Percentiles rank a stretch among this genome's conserved stretches.
phyloP scores from a whole-genome alignment of 2,113 vertebrate genomes.

The Vireo altiloquus region DNA sequence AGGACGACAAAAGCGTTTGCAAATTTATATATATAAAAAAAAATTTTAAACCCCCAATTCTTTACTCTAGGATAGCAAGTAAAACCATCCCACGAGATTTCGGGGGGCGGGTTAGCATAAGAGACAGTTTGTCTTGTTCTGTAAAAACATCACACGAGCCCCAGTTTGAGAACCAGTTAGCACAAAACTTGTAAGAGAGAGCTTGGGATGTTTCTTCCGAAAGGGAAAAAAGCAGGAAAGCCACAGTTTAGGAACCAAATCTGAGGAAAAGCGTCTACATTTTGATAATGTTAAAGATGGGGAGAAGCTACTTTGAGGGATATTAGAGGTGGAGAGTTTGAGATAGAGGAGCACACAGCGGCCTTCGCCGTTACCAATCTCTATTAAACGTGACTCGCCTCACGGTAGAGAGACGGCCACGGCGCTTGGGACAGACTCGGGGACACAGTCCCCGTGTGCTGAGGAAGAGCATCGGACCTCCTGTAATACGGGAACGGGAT shows the following conservation, averaged over 20 bases:
- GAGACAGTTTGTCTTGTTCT: neutral
- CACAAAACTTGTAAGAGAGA: neutral
- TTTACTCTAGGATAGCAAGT: neutral
- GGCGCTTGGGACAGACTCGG: neutral
- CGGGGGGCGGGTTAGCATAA: neutral
- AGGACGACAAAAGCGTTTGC: neutral
- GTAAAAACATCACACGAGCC: neutral
- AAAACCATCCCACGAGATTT: neutral
- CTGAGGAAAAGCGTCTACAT: neutral
- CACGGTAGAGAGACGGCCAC: neutral
- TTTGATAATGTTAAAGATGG: neutral
- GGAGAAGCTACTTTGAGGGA: neutral
- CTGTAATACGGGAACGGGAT: neutral
- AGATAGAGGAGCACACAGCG: accelerated
- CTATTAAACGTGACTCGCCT: neutral
- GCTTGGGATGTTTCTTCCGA: neutral
- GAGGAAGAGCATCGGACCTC: neutral
- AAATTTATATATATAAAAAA: neutral
- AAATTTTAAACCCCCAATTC: neutral
- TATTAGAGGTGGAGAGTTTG: neutral
- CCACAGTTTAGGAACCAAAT: neutral
- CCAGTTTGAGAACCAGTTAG: neutral
- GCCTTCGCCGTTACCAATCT: neutral
- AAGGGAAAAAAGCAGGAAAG: neutral
- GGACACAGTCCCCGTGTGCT: neutral